phyloP scores from a whole-genome alignment of 2,888 invertebrate species.

The Argyresthia goedartella region DNA sequence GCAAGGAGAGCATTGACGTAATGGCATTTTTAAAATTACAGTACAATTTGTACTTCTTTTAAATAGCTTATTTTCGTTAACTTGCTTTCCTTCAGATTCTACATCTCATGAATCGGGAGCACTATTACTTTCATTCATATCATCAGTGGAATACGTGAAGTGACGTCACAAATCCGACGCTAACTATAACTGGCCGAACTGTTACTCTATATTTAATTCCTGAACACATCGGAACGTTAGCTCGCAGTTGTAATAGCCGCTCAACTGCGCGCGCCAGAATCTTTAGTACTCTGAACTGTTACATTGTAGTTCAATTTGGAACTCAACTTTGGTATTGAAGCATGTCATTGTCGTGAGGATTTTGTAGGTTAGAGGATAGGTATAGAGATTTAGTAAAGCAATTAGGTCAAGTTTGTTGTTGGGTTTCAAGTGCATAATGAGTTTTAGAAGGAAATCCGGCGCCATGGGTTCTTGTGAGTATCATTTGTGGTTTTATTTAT shows the following conservation, averaged over 20 bases:
- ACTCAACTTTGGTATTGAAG: not conserved
- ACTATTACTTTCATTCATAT: constrained; percentile 16
- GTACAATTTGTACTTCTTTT: not conserved
- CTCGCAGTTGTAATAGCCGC: constrained; percentile 52
- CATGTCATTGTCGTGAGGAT: too few species aligned
- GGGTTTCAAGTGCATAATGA: constrained; percentile 24
- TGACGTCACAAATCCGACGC: constrained; percentile 6
- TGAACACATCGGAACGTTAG: constrained; percentile 47
- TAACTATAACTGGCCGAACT: constrained; percentile 29
- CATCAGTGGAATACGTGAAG: constrained; percentile 9
- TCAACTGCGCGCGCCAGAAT: constrained; percentile 32
- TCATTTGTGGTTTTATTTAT: not conserved
- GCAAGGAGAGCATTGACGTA: constrained; percentile 7
- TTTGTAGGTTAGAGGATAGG: not conserved
- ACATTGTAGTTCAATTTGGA: not conserved
- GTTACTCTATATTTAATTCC: constrained; percentile 52
- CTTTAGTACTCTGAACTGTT: not conserved
- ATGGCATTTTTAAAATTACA: not conserved
- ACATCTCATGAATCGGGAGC: constrained; percentile 10
- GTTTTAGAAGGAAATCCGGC: constrained; percentile 8
- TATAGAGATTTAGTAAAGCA: not conserved
- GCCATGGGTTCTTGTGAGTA: constrained; percentile 56
- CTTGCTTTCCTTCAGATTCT: not conserved
- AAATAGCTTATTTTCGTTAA: not conserved
- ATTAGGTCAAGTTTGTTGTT: constrained; percentile 5